Base-by-base conservation (phyloP, 2,113 vertebrate genomes). In the Phainopepla nitens region DNA sequence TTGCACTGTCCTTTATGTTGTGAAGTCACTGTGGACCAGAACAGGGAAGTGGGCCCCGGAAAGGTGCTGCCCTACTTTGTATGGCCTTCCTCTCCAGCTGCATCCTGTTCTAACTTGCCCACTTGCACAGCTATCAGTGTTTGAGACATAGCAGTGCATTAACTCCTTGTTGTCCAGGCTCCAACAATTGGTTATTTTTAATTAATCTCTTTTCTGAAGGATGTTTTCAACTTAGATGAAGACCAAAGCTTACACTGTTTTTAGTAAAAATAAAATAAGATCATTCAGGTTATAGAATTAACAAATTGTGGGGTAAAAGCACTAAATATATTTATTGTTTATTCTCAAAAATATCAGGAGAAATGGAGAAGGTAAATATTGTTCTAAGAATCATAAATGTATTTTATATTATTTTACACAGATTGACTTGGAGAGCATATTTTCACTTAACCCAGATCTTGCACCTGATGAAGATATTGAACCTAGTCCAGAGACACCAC, bases 351-450 rank as follows among this genome's bases (percentile, higher is more conserved):
- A 4, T 69, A 78, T 39, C 13, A 60, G 31, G 39, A 89, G 29
- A 60, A 61, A 60, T 29, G 3, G 50, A 90, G 17, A 28, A 19
- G 8, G 7, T 51, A 11, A 75, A 41, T 95, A 36, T 73, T 84
- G 41, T 92, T 93, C 44, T 88, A 92, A 94, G 75, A 54, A 41
- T 83, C 61, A 56, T 44, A 49, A 90, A 69, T 54, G 7, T 2
- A 6, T 87, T 64, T 88, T 77, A 21, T 62, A 31, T 80, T 91
- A 15, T 90, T 75, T 81, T 57, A 79, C 81, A 97, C 97, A 99
- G 99, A 99, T 99, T 97, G 99, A 99, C 93, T 97, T 99, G 97
- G 99, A 99, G 85, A 99, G 99, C 96, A 97, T 99, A 96, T 99
- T 99, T 96, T 98, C 98, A 75, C 98, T 99, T 97, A 99, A 99